Evolutionary conservation across 2,797 vertebrate genomes (phyloP), one percentile per base, ranked within the genome.

Genomic region (Lophius americanus): DNA sequence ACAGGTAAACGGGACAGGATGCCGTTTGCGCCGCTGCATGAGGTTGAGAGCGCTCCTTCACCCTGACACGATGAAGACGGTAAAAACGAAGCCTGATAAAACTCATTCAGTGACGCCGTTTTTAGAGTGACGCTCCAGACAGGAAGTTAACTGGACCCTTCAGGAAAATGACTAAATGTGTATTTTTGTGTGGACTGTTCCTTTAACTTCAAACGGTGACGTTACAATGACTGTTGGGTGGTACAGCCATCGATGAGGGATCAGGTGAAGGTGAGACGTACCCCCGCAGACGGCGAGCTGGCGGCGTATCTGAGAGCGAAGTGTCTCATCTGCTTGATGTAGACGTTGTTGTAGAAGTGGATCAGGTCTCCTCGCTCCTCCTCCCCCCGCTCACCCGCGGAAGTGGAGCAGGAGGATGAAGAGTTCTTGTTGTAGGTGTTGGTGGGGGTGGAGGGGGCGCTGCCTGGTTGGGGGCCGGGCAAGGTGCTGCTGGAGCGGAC

Each of bases 401-500:
- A 13, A 38, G 73, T 93, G 92, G 0, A 87, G 92, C 1, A 36
- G 37, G 46, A 39, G 46, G 48, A 77, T 0, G 93, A 90, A 74
- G 93, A 59, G 38, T 89, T 94, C 84, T 93, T 94, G 77, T 91
- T 92, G 73, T 67, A 42, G 87, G 91, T 75, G 0, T 66, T 89
- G 9, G 93, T 94, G 0, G 95, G 95, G 0, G 96, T 95, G 0
- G 95, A 94, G 38, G 96, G 94, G 0, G 94, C 91, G 0, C 95
- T 96, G 85, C 80, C 89, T 0, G 95, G 95, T 75, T 95, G 96
- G 0, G 95, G 95, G 2, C 91, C 62, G 0, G 95, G 94, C 75
- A 96, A 76, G n/a, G 95, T 96, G 93, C 95, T 97, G 89, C 89
- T 96, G 62, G 95, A 97, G 48, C 95, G 90, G 91, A 96, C 92